Conservation (phyloP, 2,888 invertebrate species). For the Flabesymbios commensalis region DNA sequence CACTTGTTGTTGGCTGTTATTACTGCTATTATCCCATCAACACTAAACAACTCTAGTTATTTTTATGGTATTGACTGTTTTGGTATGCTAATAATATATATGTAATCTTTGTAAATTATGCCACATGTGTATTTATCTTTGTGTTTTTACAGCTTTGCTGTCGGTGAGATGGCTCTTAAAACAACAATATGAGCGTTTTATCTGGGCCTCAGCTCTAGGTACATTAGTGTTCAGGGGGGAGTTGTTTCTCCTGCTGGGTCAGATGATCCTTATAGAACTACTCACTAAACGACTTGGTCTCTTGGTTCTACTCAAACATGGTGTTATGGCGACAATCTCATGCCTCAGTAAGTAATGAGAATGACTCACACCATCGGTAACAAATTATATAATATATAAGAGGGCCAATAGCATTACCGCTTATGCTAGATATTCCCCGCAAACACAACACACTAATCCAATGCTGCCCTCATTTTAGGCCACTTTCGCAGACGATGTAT, state of each 20-base stretch:
- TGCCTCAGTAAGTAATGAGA: conserved; percentile 67
- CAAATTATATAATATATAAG: too few species aligned
- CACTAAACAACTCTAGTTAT: too few species aligned
- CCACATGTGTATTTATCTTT: not conserved
- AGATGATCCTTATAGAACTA: conserved; percentile 81
- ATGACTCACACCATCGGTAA: too few species aligned
- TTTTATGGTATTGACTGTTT: too few species aligned
- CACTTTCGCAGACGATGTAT: too few species aligned
- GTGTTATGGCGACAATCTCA: conserved; percentile 55
- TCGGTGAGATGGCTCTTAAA: conserved; percentile 85
- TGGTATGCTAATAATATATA: not conserved
- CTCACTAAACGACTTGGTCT: conserved; percentile 72
- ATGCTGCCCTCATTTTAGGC: too few species aligned
- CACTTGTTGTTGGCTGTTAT: too few species aligned
- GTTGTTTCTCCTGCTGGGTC: conserved; percentile 78
- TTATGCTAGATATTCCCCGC: too few species aligned
- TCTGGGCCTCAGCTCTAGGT: conserved; percentile 82
- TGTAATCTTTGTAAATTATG: not conserved
- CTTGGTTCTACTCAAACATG: conserved; percentile 55
- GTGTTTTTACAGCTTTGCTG: conserved; percentile 74
- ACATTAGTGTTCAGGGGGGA: conserved; percentile 91
- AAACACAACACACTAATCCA: too few species aligned
- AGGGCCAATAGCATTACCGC: too few species aligned
- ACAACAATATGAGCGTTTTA: conserved; percentile 75
- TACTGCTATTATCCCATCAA: too few species aligned